A percentile compares a stretch with the other conserved stretches of the same genome.
Conservation (phyloP, 37 sponge, comb jelly and placozoan species). For the Ephydatia muelleri region DNA sequence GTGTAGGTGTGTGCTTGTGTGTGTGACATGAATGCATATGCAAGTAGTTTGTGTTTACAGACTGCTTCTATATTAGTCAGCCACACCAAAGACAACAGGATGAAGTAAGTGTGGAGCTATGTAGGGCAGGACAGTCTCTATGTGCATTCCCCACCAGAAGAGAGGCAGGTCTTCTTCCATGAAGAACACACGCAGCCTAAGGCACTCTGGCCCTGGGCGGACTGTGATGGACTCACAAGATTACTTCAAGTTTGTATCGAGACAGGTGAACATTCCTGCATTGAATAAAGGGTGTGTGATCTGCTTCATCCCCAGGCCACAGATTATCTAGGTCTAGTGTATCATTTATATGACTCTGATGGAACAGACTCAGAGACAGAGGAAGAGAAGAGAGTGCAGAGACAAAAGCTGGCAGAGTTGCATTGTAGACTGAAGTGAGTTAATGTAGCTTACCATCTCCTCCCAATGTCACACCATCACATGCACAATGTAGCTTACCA, state of each 20-base stretch:
- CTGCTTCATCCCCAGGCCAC: conserved; percentile 53
- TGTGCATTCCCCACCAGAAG: background rate
- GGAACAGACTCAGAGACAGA: conserved; percentile 82
- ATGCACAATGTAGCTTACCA: too few species aligned
- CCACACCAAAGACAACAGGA: background rate
- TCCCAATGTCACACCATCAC: background rate
- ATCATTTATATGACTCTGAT: conserved; percentile 93
- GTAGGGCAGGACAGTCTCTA: too few species aligned
- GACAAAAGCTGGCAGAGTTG: conserved; percentile 27
- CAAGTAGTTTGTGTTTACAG: background rate
- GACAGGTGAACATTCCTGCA: conserved; percentile 24
- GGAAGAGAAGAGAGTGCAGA: conserved; percentile 55
- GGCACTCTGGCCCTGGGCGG: conserved; percentile 20
- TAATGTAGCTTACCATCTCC: too few species aligned
- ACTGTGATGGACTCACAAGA: conserved; percentile 73
- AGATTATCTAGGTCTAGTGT: conserved; percentile 80
- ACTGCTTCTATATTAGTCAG: background rate
- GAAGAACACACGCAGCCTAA: background rate
- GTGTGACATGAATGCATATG: background rate
- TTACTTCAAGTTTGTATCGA: conserved; percentile 71
- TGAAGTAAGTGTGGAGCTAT: background rate
- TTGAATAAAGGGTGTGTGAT: too few species aligned
- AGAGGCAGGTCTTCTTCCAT: background rate
- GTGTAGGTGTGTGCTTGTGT: background rate
- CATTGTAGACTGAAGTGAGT: conserved; percentile 55